These are phyloP conservation scores for Diploscapter pachys DNA, from an alignment of 1,140 invertebrate genomes.

Conservation along the genomic window DNA sequence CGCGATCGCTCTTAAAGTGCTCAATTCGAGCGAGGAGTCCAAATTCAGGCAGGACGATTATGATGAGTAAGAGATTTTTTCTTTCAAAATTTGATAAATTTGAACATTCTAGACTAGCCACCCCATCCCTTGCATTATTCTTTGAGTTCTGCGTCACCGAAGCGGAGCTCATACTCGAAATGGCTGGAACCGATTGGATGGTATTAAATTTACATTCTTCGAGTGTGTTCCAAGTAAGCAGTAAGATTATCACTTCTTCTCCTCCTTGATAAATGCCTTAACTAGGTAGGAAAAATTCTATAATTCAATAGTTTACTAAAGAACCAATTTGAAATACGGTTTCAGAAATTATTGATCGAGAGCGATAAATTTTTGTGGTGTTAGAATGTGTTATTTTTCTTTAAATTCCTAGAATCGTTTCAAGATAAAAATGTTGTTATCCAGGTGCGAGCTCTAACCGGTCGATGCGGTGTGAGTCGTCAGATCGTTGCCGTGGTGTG, in stretches of 20 bases:
- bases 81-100: too few species aligned
- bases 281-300: too few species aligned
- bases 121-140: conserved; percentile 22
- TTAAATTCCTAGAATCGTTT: too few species aligned
- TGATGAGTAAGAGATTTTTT: not conserved
- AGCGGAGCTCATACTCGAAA: conserved; percentile 27
- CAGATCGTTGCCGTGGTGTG: conserved; percentile 26
- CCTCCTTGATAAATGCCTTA: too few species aligned
- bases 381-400: too few species aligned
- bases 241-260: too few species aligned
- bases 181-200: conserved; percentile 38
- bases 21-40: not conserved
- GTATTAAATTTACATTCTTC: not conserved
- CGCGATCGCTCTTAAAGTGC: conserved; percentile 19
- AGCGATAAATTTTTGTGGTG: too few species aligned
- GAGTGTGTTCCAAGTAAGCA: too few species aligned
- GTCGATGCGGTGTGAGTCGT: conserved; percentile 15
- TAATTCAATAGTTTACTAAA: too few species aligned
- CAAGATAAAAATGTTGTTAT: too few species aligned
- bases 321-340: too few species aligned
- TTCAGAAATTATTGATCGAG: too few species aligned
- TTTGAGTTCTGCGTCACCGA: conserved; percentile 34
- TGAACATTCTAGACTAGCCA: conserved; percentile 7
- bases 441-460: conserved; percentile 26
- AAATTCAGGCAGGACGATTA: not conserved